Base-by-base conservation (phyloP, 2,113 vertebrate species). In the Aplodontia rufa region DNA sequence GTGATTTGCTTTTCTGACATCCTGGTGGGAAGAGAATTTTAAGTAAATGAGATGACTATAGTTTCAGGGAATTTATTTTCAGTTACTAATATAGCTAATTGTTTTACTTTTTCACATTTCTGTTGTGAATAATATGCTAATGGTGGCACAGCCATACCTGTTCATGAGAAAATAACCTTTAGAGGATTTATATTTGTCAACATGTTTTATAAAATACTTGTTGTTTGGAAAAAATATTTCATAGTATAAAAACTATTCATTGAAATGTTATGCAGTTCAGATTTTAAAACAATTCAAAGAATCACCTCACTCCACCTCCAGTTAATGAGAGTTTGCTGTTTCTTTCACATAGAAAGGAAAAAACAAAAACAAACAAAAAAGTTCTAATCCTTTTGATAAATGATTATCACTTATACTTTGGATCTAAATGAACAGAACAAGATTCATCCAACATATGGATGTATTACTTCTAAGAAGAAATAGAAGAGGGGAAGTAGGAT, bases 91-190 rank as follows among this genome's bases (percentile, higher is more conserved):
- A 82, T 86, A 80, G 72, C 37, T 66, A 75, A 75, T 93, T 64
- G 13, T 89, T 88, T 93, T 66, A 42, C 26, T 10, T 45, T 91
- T 96, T 81, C n/a, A 90, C 22, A 74, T n/a, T 87, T 87, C 10
- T 26, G 60, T 35, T 80, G 80, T 71, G 94, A 93, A 80, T 13
- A 40, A 6, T 69, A 66, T 87, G 69, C 53, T 80, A 74, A 93
- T 72, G 12, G 10, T n/a, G 80, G 60, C 78, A 8, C 71, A 66
- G 24, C 49, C 40, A 19, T 84, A 90, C 55, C 51, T 66, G 90
- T 87, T 95, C 69, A 76, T 66, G n/a, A 92, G 53, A 81, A 90
- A 89, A 92, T 60, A 60, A 10, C 53, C 22, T 71, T 89, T 90
- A 87, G 51, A 69, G 24, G 62, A 64, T 6, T n/a, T 75, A 26